Base-by-base conservation (phyloP, 1,140 invertebrate species). In the Drosophila navojoa region DNA sequence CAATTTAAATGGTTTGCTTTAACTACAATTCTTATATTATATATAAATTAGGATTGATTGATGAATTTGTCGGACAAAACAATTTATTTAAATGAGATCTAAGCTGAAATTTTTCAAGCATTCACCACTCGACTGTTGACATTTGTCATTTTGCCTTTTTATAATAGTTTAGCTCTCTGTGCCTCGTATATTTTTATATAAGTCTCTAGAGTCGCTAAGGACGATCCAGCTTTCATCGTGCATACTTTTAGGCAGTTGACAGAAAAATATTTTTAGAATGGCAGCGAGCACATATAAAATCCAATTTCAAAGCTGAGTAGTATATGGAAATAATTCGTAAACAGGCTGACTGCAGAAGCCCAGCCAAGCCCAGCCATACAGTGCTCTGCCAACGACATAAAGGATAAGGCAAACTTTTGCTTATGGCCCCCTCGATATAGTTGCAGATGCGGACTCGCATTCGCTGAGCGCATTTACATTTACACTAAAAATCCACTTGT, bases 401-500 rank as follows among this genome's bases (percentile, higher is more conserved):
- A 16, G 27, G 45, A 54, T 71, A 47, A 72, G 40, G 52, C 22
- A 59, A 59, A 52, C 45, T 53, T 54, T 54, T 27, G 29, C 11
- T 6, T 66, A 35, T 71, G 58, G n/a, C 47, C 54, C n/a, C 15
- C 19, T 22, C 4, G 42, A 16, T 38, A 58, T 62, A 80, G 42
- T 52, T 57, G 62, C 73, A 81, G 57, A 64, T 60, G 40, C 27
- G 27, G 4, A 29, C 5, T 29, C 49, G 68, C 75, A 76, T 78
- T 61, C 16, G 45, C 22, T 50, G 50, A 50, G 50, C 40, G 44
- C 32, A 59, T 70, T 70, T 64, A 59, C 59, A 75, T 78, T 68
- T 69, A 52, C 50, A 70, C 68, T 60, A 61, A 42, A 77, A 81
- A 86, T 86, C 82, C 82, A 87, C 82, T 86, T 82, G 76, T 69